A percentile compares a stretch with the other conserved stretches of the same genome.
phyloP scores from a whole-genome alignment of 2,113 vertebrate species.

The Stegostoma tigrinum region DNA sequence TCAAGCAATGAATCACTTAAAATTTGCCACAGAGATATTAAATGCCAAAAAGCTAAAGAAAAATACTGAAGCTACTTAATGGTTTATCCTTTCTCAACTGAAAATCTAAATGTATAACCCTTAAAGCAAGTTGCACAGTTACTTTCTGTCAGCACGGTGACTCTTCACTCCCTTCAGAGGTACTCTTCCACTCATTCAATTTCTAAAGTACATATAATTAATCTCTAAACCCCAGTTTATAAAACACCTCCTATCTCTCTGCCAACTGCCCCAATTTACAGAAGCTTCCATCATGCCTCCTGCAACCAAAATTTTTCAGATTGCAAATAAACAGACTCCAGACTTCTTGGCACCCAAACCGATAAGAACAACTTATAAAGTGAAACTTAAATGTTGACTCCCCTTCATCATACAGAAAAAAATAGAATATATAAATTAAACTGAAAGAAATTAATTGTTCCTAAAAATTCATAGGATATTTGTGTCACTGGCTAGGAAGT shows the following conservation, averaged over 20 bases:
- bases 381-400: too few species aligned
- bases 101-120: neutral
- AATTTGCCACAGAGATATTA: neutral
- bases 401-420: too few species aligned
- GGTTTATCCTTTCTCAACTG: neutral
- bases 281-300: neutral
- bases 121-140: neutral
- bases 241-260: neutral
- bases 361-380: too few species aligned
- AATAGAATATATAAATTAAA: too few species aligned
- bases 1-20: neutral
- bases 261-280: neutral
- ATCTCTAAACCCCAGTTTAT: neutral
- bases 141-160: neutral
- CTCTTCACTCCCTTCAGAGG: neutral
- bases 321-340: too few species aligned
- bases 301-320: neutral
- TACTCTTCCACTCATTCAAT: neutral
- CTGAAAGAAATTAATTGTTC: too few species aligned
- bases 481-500: too few species aligned
- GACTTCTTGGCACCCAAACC: neutral
- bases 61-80: neutral
- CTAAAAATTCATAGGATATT: too few species aligned
- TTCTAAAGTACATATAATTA: neutral
- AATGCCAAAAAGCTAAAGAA: neutral